Base-by-base conservation (phyloP, 1,140 invertebrate genomes). In the Chelonus insularis region DNA sequence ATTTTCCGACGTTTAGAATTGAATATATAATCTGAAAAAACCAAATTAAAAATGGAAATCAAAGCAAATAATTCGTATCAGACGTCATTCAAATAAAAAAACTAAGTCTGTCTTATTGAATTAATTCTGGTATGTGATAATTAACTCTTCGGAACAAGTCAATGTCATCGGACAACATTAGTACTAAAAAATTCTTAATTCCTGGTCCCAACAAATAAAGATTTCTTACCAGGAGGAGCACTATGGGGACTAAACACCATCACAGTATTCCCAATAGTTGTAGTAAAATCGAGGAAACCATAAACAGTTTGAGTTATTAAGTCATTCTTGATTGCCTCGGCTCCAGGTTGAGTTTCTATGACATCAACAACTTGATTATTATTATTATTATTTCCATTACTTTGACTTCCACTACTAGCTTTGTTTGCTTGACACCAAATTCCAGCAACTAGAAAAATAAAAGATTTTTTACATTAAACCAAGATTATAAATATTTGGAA, bases 161-260 rank as follows among this genome's bases (percentile, higher is more conserved):
- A n/a, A n/a, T n/a, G n/a, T n/a, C n/a, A n/a, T n/a, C n/a, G n/a
- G n/a, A n/a, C n/a, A n/a, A n/a, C n/a, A n/a, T n/a, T 21, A 39
- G 5, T 37, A n/a, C 20, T 9, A 41, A 41, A 20, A 23, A 2
- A 18, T 4, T 16, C 1, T 45, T 18, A 25, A 18, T 32, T 29
- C 16, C 7, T 25, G 36, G 11, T 23, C 20, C 11, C 37, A 6
- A 18, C 18, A 8, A 18, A 43, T 43, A 16, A 57, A 39, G 52
- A 32, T 56, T 54, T 62, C 21, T 63, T 71, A 80, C 79, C 78
- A 71, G 85, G 74, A 47, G 87, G 85, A 16, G 87, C 86, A 69
- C 88, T 90, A 68, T 92, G 86, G 0, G 92, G 92, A 1, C 91
- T 93, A 77, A 95, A 95, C 4, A 94, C 87, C 90, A 95, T 94